Conservation (phyloP, 2,113 vertebrate species). For the Sturnus vulgaris region DNA sequence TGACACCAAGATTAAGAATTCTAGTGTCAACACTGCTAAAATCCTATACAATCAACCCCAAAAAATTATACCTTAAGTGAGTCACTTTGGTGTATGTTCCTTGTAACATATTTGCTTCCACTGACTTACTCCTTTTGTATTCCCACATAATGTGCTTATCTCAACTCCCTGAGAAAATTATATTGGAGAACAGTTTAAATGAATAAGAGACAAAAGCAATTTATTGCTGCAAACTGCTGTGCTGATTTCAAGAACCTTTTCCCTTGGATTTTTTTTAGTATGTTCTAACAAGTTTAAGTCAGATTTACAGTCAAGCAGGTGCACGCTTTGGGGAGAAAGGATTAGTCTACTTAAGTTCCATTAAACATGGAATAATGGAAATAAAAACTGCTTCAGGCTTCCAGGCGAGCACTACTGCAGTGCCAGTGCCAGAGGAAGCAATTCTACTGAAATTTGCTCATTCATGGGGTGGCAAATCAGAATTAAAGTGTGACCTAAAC, state of each 20-base stretch:
- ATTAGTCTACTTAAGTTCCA: not conserved
- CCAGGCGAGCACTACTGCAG: not conserved
- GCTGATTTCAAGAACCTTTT: not conserved
- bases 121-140: not conserved
- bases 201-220: not conserved
- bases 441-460: not conserved
- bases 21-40: not conserved
- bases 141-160: not conserved
- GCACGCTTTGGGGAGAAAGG: not conserved
- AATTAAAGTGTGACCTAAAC: not conserved
- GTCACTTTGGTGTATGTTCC: not conserved
- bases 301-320: not conserved
- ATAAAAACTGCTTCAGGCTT: not conserved
- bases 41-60: not conserved
- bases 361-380: not conserved
- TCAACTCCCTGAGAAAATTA: not conserved
- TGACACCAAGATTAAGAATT: not conserved
- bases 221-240: not conserved
- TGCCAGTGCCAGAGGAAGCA: not conserved
- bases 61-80: not conserved
- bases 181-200: not conserved
- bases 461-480: not conserved
- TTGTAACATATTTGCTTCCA: not conserved
- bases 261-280: not conserved
- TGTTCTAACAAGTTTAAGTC: not conserved